Percentiles rank a stretch among this genome's conserved stretches.
Evolutionary conservation across 2,113 vertebrate species (phyloP).

Genomic region (Myotis brandtii): DNA sequence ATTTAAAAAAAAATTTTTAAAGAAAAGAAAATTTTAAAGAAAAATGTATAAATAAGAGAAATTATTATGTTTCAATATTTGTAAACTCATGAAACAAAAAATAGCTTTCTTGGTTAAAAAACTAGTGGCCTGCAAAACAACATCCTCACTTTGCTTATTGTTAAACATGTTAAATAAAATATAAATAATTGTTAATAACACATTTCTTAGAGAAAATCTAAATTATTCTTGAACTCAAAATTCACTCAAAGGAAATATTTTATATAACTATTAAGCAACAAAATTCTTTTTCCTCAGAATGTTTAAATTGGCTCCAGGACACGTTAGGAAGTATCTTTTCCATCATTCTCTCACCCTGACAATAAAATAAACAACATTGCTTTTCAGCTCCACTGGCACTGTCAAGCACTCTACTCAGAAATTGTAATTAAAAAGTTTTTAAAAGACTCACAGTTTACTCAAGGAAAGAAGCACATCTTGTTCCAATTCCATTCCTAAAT

Average conservation of each 20-base stretch:
- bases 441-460: conserved; percentile 66
- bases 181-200: background rate
- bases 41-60: background rate
- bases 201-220: background rate
- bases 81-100: background rate
- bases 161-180: conserved; percentile 8
- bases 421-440: conserved; percentile 63
- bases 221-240: conserved; percentile 25
- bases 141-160: background rate
- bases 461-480: conserved; percentile 59
- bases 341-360: background rate
- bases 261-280: background rate
- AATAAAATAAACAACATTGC: conserved; percentile 36
- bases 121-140: background rate
- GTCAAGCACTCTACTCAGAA: conserved; percentile 45
- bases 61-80: background rate
- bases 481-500: conserved; percentile 40
- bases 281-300: background rate
- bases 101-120: background rate
- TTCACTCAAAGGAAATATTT: background rate
- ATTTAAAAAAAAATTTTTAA: background rate
- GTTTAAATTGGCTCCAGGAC: background rate
- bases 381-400: conserved; percentile 50
- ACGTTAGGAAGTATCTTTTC: background rate
- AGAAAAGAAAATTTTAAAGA: background rate